Evolutionary conservation across 1,140 invertebrate genomes (phyloP), one percentile per base, ranked within the genome.

Genomic region (Bradynema listronoti): DNA sequence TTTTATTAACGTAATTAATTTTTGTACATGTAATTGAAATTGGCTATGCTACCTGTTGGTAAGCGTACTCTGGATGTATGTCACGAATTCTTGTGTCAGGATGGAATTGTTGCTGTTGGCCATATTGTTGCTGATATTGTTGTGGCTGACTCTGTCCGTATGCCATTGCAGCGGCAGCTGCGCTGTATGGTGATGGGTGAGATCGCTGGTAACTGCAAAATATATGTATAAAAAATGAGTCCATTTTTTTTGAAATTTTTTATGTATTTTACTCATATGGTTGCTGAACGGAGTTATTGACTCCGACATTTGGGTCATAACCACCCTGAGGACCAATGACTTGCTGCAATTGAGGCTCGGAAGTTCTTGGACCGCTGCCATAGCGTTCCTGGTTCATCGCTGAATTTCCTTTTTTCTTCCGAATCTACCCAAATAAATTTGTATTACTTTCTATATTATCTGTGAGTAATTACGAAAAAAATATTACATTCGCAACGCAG

Each of bases 401-500:
- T 41, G 51, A 22, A 56, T 63, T n/a, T 36, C 36, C 36, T 45
- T 61, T 61, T 16, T 61, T 61, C 53, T 58, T 58, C 1, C 59
- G 56, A 41, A 61, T 61, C 52, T 61, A 34, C 6, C 29, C n/a
- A n/a, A 2, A 1, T 53, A 4, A 57, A 56, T 58, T 58, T 34
- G 11, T 52, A 24, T 46, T 32, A 1, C 2, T 25, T 25, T 29
- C 22, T 19, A 5, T 4, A 11, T n/a, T 16, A 27, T 25, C 5
- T 7, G 7, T 14, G n/a, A 24, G 46, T 46, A 45, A 1, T 53
- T 43, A 22, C n/a, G 34, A n/a, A 1, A 53, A 46, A 45, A 7
- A 58, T 42, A 24, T 60, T 46, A 60, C 58, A 58, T 60, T 60
- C 27, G 50, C 55, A 3, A 61, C 59, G 59, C 59, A 61, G 50